Evolutionary conservation across 2,113 vertebrate genomes (phyloP).

Genomic region (Hystrix cristata): DNA sequence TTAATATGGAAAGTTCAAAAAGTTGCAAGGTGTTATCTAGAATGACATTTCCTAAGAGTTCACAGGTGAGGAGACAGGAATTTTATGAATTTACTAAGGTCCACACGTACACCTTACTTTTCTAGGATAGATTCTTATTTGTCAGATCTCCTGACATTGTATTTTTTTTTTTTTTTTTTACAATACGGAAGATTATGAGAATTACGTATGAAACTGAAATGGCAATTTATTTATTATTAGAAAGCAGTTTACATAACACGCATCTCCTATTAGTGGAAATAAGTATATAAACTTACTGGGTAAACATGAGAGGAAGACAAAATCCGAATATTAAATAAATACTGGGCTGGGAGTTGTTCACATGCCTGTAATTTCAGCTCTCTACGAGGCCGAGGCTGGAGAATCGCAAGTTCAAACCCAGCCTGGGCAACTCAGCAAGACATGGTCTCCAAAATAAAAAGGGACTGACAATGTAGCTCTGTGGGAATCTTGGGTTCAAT

Average conservation of each 20-base stretch:
- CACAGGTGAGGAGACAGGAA: not conserved
- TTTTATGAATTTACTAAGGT: not conserved
- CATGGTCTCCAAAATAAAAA: not conserved
- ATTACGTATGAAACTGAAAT: not conserved
- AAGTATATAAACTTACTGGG: not conserved
- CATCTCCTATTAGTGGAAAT: not conserved
- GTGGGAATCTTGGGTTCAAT: not conserved
- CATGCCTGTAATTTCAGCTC: not conserved
- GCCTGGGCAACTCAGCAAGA: too few species aligned
- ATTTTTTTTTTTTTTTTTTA: not conserved
- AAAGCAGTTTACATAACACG: not conserved
- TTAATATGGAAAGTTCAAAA: conserved; percentile 2
- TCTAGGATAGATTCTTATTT: not conserved
- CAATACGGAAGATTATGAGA: not conserved
- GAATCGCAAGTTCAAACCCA: not conserved
- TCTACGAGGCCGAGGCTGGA: not conserved
- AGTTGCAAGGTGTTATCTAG: not conserved
- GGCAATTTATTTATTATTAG: not conserved
- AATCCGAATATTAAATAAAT: not conserved
- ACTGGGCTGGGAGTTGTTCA: not conserved
- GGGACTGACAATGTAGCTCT: not conserved
- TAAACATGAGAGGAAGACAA: not conserved
- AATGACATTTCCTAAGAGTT: not conserved
- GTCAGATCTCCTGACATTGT: not conserved
- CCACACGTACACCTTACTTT: not conserved